Evolutionary conservation across 1,140 invertebrate genomes (phyloP).

Genomic region (Ceratitis capitata): DNA sequence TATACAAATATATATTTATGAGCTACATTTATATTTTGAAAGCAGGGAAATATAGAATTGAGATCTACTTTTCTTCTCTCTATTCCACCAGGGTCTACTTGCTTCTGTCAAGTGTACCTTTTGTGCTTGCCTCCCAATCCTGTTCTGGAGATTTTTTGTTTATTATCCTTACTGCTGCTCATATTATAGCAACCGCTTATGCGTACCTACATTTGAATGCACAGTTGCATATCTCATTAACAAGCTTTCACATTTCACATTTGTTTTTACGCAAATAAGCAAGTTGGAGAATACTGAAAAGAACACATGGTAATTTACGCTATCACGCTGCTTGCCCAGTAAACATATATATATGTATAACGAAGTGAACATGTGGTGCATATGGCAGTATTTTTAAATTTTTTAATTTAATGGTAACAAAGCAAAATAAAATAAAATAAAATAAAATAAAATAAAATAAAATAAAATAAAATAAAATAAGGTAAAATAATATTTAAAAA

Average conservation of each 20-base stretch:
- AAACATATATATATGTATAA: no score
- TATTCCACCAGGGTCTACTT: not conserved
- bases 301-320: not conserved
- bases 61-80: no score
- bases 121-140: not conserved
- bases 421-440: no score
- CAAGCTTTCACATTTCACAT: conserved; percentile 3
- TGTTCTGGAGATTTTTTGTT: not conserved
- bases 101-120: not conserved
- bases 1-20: no score
- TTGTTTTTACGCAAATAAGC: not conserved
- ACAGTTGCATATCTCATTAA: conserved; percentile 31
- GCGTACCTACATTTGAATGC: conserved; percentile 27
- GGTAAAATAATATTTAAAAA: no score
- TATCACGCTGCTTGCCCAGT: not conserved
- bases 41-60: no score
- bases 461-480: no score
- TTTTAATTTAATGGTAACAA: no score
- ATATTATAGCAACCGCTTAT: not conserved
- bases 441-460: no score
- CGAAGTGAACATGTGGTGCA: no score
- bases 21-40: no score
- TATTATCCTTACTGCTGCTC: not conserved
- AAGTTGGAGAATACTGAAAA: not conserved
- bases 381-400: no score